Evolutionary conservation across 2,113 vertebrate species (phyloP), one percentile per base, ranked within the genome.

Genomic region (Myotis brandtii): DNA sequence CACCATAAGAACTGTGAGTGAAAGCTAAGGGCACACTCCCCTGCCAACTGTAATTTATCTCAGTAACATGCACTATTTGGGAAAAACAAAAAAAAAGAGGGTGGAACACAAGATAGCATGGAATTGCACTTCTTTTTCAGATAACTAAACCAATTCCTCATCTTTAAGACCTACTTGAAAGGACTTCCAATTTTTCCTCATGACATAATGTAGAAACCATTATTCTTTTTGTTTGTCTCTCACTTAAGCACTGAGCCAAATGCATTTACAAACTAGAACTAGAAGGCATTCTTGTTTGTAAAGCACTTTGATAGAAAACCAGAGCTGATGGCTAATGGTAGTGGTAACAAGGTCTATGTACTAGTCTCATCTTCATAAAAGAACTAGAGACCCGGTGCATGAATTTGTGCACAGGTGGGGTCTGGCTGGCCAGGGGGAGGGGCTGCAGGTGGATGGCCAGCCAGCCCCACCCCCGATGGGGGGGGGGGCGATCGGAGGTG

Each of bases 101-200:
- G 30, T 30, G 4, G 66, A 84, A 7, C 21, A 73, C 17, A 52
- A 72, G 34, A 18, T 64, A 54, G 34, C 17, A 13, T 46, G 52
- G 14, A 86, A 77, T 72, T 84, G 81, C 56, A 87, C 84, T 92
- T 90, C 32, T 66, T 56, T 87, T 84, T 84, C 32, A 37, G 43
- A 93, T 54, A 95, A 79, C 25, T 34, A 86, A 76, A 72, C 21
- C 54, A 84, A 48, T 59, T 96, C n/a, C n/a, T 94, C 75, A 80
- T 27, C 50, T 54, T 90, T 85, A 70, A 87, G 59, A 52, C 18
- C 81, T 66, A 43, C 30, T 90, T 54, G 7, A 69, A 92, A 92
- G 62, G 6, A 77, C 23, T 79, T 83, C 43, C 9, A n/a, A 34
- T 88, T 79, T 82, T n/a, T 89, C 27, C 75, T 95, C n/a, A 52